Base-by-base conservation (phyloP, 2,888 invertebrate genomes). In the Torymus aiolomorphi region DNA sequence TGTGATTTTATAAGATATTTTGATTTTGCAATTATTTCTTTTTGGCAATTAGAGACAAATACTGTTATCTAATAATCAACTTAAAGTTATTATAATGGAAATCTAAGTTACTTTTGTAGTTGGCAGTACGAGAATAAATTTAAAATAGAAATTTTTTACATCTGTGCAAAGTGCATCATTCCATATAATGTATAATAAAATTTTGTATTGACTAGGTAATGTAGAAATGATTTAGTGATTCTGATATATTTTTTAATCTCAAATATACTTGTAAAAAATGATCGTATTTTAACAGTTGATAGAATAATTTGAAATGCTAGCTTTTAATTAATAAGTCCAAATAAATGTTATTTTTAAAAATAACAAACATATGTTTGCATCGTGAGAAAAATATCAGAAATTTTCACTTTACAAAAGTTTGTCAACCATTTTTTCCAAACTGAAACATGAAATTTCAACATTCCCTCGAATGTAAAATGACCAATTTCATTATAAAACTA, bases 1-100 rank as follows among this genome's bases (percentile, higher is more conserved):
- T 81, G 79, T 81, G 81, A 81, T 81, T 78, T 76, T 70, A 67
- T 74, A 61, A 77, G 57, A 76, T 81, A 76, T 72, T 67, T 75
- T 51, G 56, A 72, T 49, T 70, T 54, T 70, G 65, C 70, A 65
- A 70, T 78, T 61, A 12, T 52, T 69, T 56, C 13, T 63, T 5
- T 65, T 57, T 71, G 70, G 49, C 42, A 16, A 76, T 62, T 59
- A 61, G 13, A 69, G 4, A 24, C 49, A 14, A 73, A 42, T 66
- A 52, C 56, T 65, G 71, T 70, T 74, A 51, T 73, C 52, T 4
- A 20, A 12, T 62, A 18, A 54, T 56, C 14, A 51, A n/a, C 20
- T 77, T 51, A n/a, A 54, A 70, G 51, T 69, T 69, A 63, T 57
- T 70, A n/a, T n/a, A 61, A 31, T 67, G n/a, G 66, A 20, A 31